These are phyloP conservation scores for Sphaerodactylus townsendi DNA, from an alignment of 2,113 vertebrate species.

Conservation along the genomic window DNA sequence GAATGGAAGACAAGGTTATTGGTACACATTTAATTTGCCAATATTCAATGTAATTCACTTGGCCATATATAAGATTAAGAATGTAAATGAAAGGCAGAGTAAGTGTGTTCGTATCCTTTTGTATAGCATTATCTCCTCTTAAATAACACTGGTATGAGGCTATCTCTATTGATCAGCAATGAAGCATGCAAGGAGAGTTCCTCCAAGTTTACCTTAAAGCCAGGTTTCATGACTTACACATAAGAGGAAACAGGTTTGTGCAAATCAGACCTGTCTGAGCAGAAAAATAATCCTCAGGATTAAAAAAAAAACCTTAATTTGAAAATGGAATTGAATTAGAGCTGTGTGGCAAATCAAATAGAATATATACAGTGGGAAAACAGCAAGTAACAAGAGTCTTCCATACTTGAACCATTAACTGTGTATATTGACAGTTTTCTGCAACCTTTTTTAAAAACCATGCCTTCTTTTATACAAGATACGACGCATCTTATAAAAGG, in stretches of 20 bases:
- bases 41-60: not conserved
- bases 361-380: too few species aligned
- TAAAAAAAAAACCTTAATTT: not conserved
- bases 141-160: not conserved
- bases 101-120: not conserved
- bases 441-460: too few species aligned
- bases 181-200: not conserved
- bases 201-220: not conserved
- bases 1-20: not conserved
- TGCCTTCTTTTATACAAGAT: too few species aligned
- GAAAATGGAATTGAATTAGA: not conserved
- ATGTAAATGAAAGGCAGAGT: not conserved
- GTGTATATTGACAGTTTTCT: too few species aligned
- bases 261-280: not conserved
- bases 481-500: too few species aligned
- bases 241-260: not conserved
- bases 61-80: not conserved
- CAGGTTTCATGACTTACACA: not conserved
- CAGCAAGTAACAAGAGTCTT: too few species aligned
- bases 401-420: too few species aligned
- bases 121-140: not conserved
- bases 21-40: not conserved
- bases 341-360: too few species aligned
- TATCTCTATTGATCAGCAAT: not conserved
- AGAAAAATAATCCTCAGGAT: not conserved